A percentile compares a stretch with the other conserved stretches of the same genome.
Evolutionary conservation across 2,888 invertebrate genomes (phyloP).

Genomic region (Fabriciana adippe): DNA sequence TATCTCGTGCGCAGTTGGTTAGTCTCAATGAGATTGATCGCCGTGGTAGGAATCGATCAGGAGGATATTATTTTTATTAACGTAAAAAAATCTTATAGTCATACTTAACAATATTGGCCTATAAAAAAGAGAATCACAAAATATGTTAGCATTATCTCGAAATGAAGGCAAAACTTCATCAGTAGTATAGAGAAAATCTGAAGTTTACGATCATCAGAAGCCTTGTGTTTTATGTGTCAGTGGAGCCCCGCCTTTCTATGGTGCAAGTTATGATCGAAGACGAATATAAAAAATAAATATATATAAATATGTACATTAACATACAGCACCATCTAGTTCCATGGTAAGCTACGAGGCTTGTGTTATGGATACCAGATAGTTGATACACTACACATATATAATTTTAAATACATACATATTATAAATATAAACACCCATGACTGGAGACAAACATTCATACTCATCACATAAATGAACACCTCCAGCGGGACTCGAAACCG

Average conservation of each 20-base stretch:
- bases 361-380: no score
- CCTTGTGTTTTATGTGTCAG: slow-evolving; percentile 57
- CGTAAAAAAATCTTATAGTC: neutral
- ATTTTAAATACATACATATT: no score
- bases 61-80: neutral
- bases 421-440: no score
- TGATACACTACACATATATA: no score
- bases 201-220: slow-evolving; percentile 53
- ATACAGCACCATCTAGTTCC: no score
- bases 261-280: slow-evolving; percentile 28
- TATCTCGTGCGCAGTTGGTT: no score
- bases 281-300: neutral
- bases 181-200: slow-evolving; percentile 54
- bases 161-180: slow-evolving; percentile 49
- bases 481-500: no score
- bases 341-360: no score
- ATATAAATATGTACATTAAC: neutral
- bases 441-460: no score
- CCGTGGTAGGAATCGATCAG: no score
- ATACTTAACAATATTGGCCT: slow-evolving; percentile 9
- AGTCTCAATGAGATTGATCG: no score
- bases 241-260: slow-evolving; percentile 36
- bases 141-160: slow-evolving; percentile 38
- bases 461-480: no score
- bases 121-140: slow-evolving; percentile 7